phyloP scores from a whole-genome alignment of 2,797 vertebrate species.

The Tokudaia tokunoshimensis region DNA sequence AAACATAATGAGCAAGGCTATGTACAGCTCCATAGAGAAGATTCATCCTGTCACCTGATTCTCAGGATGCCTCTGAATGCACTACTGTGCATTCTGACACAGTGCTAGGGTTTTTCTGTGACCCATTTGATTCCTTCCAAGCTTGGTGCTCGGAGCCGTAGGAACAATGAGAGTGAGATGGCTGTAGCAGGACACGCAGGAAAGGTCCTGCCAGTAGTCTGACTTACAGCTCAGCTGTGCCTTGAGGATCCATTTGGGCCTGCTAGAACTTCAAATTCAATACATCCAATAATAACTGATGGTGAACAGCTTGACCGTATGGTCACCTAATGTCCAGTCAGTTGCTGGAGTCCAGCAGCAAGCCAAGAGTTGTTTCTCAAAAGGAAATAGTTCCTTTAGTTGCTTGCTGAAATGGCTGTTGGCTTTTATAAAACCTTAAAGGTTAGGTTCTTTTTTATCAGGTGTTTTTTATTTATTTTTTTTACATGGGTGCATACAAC shows the following conservation, averaged over 20 bases:
- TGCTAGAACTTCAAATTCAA: slow-evolving; percentile 43
- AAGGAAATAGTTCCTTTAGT: slow-evolving; percentile 27
- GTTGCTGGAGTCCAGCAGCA: not conserved
- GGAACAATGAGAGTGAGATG: not conserved
- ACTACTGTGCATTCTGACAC: not conserved
- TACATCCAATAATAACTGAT: not conserved
- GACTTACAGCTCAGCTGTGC: not conserved
- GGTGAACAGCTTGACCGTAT: not conserved
- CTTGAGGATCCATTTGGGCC: not conserved
- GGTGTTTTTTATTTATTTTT: not conserved
- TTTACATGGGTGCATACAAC: not conserved
- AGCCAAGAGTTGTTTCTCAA: not conserved
- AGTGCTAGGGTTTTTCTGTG: not conserved
- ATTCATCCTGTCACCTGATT: not conserved
- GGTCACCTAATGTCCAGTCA: not conserved
- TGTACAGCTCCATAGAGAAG: not conserved
- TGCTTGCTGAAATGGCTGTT: slow-evolving; percentile 6
- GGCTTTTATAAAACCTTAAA: not conserved
- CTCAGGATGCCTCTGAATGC: not conserved
- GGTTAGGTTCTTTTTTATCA: not conserved
- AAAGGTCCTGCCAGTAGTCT: not conserved
- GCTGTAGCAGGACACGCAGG: not conserved
- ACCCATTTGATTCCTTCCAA: not conserved
- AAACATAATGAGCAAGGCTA: not conserved
- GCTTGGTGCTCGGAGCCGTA: not conserved